Evolutionary conservation across 2,888 invertebrate species (phyloP).

Genomic region (Drosophila fulvimacula): DNA sequence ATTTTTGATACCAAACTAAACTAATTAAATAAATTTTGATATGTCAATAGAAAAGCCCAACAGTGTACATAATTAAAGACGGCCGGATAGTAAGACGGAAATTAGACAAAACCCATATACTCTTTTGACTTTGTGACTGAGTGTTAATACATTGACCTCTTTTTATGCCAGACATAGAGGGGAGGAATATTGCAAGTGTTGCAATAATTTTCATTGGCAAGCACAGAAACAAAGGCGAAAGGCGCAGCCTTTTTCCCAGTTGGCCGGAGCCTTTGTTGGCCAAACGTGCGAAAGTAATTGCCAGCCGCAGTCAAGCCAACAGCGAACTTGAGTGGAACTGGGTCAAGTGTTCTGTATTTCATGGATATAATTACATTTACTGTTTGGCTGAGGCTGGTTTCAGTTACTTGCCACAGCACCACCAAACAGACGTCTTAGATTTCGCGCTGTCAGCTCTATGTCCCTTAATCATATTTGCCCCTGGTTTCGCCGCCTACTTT

Average conservation of each 20-base stretch:
- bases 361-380: conserved; percentile 65
- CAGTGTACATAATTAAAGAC: no score
- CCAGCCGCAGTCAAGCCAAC: conserved; percentile 7
- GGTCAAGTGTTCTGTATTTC: conserved; percentile 77
- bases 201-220: conserved; percentile 67
- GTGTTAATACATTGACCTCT: conserved; percentile 72
- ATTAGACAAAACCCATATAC: background rate
- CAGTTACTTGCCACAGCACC: conserved; percentile 4
- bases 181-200: conserved; percentile 64
- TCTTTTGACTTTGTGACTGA: background rate
- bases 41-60: no score
- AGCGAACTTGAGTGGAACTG: conserved; percentile 39
- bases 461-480: conserved; percentile 9
- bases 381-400: conserved; percentile 44
- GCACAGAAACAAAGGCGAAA: conserved; percentile 5
- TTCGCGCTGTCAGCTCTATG: conserved; percentile 39
- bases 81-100: no score
- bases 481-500: background rate
- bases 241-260: conserved; percentile 39
- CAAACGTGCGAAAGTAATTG: conserved; percentile 77
- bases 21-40: no score
- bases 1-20: no score
- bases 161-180: conserved; percentile 40
- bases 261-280: conserved; percentile 44
- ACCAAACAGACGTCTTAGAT: conserved; percentile 11